Evolutionary conservation across 2,797 vertebrate species (phyloP), one percentile per base, ranked within the genome.

Genomic region (Sebastes hubbsi): DNA sequence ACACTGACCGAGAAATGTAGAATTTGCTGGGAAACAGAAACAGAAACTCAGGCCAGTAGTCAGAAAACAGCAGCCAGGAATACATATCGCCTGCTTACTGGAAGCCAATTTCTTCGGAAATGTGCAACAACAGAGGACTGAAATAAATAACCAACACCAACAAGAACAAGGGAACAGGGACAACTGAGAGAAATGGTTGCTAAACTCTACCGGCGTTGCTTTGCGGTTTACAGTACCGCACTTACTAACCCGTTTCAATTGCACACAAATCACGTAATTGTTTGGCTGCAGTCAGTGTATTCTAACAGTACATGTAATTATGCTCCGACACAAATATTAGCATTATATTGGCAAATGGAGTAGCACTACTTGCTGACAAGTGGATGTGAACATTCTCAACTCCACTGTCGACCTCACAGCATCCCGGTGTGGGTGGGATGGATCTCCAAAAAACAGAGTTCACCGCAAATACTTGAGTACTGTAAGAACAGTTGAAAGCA

Each of bases 371-470:
- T 80, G 24, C 36, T 73, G 56, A 75, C 42, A 72, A 49, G 38
- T 16, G 5, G 13, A 60, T 6, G 58, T 62, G 36, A 79, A 84
- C 16, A 67, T 63, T 74, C 29, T 46, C 30, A 71, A 77, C 54
- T n/a, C 54, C 25, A 25, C 59, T n/a, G 25, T 42, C 2, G 24
- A 38, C 58, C 38, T 38, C 8, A 24, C 22, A 74, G 59, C 42
- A 49, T 64, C 46, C 54, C 0, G 16, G 64, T 69, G 64, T 77
- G 72, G 70, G 54, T 67, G 58, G 55, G 42, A 75, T 52, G 22
- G 38, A 68, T 74, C 77, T 67, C 34, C 49, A 49, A 83, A 83
- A 67, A 24, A 49, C 29, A 32, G 38, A 72, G 46, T 42, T 72
- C 34, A 62, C 18, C 32, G 62, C 52, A 68, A 62, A 77, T 9